Conservation (phyloP, 2,888 invertebrate genomes). For the Drosophila barbarae region DNA sequence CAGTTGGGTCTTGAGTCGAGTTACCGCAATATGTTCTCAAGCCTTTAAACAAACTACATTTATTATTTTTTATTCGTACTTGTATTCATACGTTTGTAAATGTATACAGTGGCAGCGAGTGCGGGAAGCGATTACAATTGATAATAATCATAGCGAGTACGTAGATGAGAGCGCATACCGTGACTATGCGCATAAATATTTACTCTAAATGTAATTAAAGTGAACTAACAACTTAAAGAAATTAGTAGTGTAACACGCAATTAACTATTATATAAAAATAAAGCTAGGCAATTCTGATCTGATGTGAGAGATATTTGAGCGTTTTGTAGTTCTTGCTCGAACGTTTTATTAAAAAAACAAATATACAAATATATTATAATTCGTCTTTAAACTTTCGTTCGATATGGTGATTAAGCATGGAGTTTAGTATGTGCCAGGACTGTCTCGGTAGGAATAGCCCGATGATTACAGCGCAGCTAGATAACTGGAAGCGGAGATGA, state of each 20-base stretch:
- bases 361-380: constrained; percentile 46
- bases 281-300: constrained; percentile 64
- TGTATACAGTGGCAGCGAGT: constrained; percentile 36
- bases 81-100: constrained; percentile 31
- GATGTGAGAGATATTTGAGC: constrained; percentile 51
- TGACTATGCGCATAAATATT: constrained; percentile 50
- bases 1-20: constrained; percentile 11
- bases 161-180: constrained; percentile 46
- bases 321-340: constrained; percentile 46
- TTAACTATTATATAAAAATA: constrained; percentile 68
- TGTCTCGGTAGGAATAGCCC: neutral
- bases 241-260: constrained; percentile 71
- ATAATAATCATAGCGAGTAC: constrained; percentile 58
- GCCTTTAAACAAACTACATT: constrained; percentile 18
- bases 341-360: constrained; percentile 47
- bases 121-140: constrained; percentile 57
- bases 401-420: neutral
- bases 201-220: constrained; percentile 70
- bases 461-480: neutral
- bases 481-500: neutral
- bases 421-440: neutral
- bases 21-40: constrained; percentile 9
- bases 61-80: constrained; percentile 15
- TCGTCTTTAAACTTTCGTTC: constrained; percentile 49
- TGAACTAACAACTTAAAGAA: constrained; percentile 58